phyloP scores from a whole-genome alignment of 2,113 vertebrate genomes.

The Zeus faber region DNA sequence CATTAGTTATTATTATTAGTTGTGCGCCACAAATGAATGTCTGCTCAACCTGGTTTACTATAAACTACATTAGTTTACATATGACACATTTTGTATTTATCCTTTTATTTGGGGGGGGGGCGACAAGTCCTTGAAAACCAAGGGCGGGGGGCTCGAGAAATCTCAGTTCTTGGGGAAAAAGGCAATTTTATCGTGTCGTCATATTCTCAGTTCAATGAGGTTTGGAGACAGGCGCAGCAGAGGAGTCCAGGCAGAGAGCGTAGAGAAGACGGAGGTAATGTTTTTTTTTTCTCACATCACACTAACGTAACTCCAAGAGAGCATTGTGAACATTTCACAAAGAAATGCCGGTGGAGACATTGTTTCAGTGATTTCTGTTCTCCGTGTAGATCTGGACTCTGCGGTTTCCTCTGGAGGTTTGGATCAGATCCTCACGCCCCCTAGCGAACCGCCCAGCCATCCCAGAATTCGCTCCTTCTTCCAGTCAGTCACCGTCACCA shows the following conservation, averaged over 20 bases:
- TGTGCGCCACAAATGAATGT: no score
- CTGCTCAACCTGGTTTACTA: no score
- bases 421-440: conserved; percentile 65
- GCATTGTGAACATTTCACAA: not conserved
- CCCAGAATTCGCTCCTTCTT: conserved; percentile 78
- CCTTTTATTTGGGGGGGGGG: no score
- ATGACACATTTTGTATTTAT: no score
- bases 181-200: no score
- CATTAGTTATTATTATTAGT: no score
- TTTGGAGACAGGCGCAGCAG: conserved; percentile 47
- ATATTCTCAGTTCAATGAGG: conserved; percentile 62
- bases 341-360: not conserved
- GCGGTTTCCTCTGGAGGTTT: conserved; percentile 67
- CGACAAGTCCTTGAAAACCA: no score
- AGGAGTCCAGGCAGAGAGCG: conserved; percentile 30
- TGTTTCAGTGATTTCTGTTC: not conserved
- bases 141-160: no score
- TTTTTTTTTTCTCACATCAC: no score
- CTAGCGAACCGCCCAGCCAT: conserved; percentile 61
- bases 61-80: no score
- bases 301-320: not conserved
- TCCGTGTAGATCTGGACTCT: conserved; percentile 69
- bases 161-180: no score
- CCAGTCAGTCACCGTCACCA: conserved; percentile 82
- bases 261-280: conserved; percentile 68